phyloP scores from a whole-genome alignment of 2,113 vertebrate genomes.

The Tiliqua scincoides region DNA sequence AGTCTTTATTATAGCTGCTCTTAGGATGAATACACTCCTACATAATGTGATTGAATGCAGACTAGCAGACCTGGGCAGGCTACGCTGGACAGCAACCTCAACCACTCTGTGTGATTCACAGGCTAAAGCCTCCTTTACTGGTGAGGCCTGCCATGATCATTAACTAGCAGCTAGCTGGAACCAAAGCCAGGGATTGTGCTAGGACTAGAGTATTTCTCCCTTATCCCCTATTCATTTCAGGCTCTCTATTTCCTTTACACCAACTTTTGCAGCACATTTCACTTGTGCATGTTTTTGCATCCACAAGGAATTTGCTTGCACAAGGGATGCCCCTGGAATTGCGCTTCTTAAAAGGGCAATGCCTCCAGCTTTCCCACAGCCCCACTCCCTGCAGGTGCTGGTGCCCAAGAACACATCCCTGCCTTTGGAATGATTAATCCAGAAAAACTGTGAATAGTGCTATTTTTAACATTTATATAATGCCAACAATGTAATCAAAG shows the following conservation, averaged over 20 bases:
- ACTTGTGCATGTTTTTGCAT: slow-evolving; percentile 22
- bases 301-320: slow-evolving; percentile 37
- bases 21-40: not conserved
- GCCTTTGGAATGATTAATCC: not conserved
- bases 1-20: not conserved
- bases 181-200: not conserved
- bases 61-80: not conserved
- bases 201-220: not conserved
- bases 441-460: not conserved
- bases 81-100: slow-evolving; percentile 28
- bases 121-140: not conserved
- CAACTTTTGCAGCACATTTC: slow-evolving; percentile 21
- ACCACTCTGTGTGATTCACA: not conserved
- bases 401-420: not conserved
- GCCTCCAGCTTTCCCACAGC: not conserved
- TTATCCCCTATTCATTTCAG: not conserved
- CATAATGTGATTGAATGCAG: not conserved
- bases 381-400: not conserved
- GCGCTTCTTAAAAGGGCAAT: slow-evolving; percentile 66
- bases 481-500: not conserved
- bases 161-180: not conserved
- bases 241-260: not conserved
- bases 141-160: not conserved
- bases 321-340: not conserved
- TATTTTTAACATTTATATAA: not conserved